These are phyloP conservation scores for Cossypha niveicapilla DNA, from an alignment of 2,797 vertebrate species.

Conservation along the genomic window DNA sequence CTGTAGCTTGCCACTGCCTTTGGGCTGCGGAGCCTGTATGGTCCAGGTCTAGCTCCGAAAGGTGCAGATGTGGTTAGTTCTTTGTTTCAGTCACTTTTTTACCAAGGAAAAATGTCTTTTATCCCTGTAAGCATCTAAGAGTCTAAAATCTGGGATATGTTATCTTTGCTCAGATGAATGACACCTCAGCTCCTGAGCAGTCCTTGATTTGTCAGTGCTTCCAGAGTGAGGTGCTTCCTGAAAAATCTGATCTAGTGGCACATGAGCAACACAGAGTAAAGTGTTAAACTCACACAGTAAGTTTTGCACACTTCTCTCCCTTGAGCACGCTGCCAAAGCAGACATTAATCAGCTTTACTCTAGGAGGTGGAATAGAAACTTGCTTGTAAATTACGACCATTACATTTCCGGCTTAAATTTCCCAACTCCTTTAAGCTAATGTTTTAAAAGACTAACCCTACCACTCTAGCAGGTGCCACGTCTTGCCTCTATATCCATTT, in stretches of 20 bases:
- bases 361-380: background rate
- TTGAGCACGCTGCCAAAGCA: background rate
- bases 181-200: background rate
- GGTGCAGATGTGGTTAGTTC: background rate
- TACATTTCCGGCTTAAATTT: conserved; percentile 38
- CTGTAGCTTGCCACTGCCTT: background rate
- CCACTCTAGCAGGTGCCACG: background rate
- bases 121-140: background rate
- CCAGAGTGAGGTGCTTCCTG: background rate
- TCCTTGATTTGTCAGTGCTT: background rate
- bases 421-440: background rate
- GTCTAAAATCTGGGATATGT: fast-evolving
- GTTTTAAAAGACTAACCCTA: conserved; percentile 42
- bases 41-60: background rate
- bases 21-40: background rate
- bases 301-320: background rate
- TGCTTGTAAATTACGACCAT: background rate
- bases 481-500: conserved; percentile 33
- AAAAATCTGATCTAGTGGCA: background rate
- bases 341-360: conserved; percentile 29
- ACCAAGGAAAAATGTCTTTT: background rate
- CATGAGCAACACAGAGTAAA: background rate
- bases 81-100: background rate
- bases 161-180: background rate
- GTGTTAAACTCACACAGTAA: background rate